Conservation (phyloP, 2,113 vertebrate genomes). For the Hemiprocne comata region DNA sequence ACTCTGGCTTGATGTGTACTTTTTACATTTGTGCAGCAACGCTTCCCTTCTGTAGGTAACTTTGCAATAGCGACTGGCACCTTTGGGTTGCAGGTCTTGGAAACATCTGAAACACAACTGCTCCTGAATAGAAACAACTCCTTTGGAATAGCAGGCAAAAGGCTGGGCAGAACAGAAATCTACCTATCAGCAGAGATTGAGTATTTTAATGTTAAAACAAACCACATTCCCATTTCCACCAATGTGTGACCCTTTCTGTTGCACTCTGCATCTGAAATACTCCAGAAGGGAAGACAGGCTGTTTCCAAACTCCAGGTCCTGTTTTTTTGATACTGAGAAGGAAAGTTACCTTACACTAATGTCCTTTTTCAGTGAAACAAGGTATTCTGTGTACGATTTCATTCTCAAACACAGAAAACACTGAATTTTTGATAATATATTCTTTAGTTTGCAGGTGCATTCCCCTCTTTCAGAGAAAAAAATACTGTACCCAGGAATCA, state of each 20-base stretch:
- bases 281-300: background rate
- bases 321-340: background rate
- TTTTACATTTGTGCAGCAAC: background rate
- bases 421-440: background rate
- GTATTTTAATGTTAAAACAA: background rate
- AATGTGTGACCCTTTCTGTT: background rate
- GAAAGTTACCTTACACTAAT: background rate
- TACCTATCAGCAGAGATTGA: background rate
- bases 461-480: background rate
- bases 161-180: background rate
- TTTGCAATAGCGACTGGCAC: background rate
- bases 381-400: background rate
- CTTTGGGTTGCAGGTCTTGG: background rate
- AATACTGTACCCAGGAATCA: background rate
- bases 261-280: background rate
- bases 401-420: background rate
- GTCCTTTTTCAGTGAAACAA: background rate
- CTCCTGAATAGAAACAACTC: background rate
- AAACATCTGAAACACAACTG: background rate
- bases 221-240: background rate
- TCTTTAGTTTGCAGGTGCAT: background rate
- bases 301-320: background rate
- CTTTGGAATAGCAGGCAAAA: background rate
- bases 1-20: background rate
- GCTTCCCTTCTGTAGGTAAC: background rate